Percentiles rank a stretch among this genome's conserved stretches.
phyloP scores from a whole-genome alignment of 2,797 vertebrate species.

The Gymnothorax javanicus region DNA sequence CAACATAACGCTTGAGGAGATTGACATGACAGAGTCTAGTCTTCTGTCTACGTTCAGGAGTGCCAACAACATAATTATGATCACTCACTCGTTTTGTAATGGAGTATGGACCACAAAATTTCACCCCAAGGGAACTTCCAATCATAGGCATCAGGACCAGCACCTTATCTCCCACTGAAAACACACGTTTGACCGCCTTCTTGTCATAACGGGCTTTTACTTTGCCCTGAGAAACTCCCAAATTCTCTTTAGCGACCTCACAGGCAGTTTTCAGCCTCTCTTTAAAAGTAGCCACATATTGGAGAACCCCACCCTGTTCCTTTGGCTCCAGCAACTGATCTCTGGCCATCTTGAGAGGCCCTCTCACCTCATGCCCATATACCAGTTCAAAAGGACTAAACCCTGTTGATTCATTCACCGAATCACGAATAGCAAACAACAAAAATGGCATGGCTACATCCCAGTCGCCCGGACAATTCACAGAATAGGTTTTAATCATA shows the following conservation, averaged over 20 bases:
- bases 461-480: background rate
- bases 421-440: conserved; percentile 12
- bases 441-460: background rate
- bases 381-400: conserved; percentile 15
- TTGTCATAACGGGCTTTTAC: background rate
- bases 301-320: background rate
- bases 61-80: background rate
- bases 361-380: background rate
- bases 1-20: background rate
- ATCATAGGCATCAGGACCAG: background rate
- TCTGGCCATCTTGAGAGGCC: background rate
- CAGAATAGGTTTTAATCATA: background rate
- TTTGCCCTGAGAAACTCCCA: background rate
- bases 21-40: conserved; percentile 26
- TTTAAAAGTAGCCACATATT: background rate
- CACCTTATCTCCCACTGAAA: conserved; percentile 16
- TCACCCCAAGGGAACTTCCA: background rate
- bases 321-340: background rate
- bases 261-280: background rate
- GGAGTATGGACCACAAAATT: background rate
- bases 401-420: background rate
- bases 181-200: background rate
- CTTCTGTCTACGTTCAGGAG: background rate
- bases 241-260: background rate
- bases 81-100: background rate